These are phyloP conservation scores for Ictalurus furcatus DNA, from an alignment of 2,113 vertebrate species.

Conservation along the genomic window DNA sequence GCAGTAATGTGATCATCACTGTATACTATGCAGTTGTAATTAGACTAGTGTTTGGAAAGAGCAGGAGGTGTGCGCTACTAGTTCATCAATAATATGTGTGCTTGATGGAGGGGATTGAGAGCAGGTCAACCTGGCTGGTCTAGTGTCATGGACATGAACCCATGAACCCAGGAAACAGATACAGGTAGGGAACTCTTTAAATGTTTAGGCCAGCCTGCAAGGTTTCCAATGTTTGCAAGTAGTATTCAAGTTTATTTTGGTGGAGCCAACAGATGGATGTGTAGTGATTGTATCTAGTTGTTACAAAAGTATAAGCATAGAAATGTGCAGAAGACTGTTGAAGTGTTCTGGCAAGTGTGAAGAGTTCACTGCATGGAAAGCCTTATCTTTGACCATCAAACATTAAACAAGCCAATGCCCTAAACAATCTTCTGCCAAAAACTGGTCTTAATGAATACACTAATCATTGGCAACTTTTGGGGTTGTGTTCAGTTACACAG, in stretches of 20 bases:
- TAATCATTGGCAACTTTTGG: neutral
- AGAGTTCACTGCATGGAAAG: neutral
- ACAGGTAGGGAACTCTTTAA: neutral
- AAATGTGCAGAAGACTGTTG: neutral
- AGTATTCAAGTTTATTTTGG: neutral
- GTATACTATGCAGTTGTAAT: constrained; percentile 33
- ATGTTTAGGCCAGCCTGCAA: neutral
- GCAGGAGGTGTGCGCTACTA: constrained; percentile 31
- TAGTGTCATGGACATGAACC: constrained; percentile 14
- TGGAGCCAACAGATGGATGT: neutral
- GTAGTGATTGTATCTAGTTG: neutral
- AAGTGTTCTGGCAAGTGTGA: neutral
- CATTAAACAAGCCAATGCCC: neutral
- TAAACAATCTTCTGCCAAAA: constrained; percentile 5
- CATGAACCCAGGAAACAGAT: neutral
- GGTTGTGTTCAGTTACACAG: neutral
- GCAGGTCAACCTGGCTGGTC: constrained; percentile 22
- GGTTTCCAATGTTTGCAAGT: neutral
- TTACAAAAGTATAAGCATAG: neutral
- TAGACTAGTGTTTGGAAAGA: constrained; percentile 39
- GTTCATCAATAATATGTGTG: constrained; percentile 37
- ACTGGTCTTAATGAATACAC: constrained; percentile 1
- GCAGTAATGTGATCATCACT: constrained; percentile 43
- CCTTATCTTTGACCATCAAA: constrained; percentile 34
- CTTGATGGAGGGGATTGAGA: constrained; percentile 27